Base-by-base conservation (phyloP, 2,113 vertebrate genomes). In the Prionailurus bengalensis region DNA sequence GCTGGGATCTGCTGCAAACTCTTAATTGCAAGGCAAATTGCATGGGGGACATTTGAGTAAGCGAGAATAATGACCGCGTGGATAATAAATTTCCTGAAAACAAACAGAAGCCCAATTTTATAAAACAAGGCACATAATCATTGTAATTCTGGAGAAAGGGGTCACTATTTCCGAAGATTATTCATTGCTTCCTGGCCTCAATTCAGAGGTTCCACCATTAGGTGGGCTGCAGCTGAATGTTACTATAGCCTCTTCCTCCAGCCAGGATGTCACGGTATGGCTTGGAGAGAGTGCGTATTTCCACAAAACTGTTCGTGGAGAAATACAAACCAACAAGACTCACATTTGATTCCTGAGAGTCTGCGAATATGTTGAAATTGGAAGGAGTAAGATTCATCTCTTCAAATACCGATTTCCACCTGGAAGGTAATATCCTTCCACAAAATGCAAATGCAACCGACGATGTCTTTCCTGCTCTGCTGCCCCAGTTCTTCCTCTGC, bases 11-110 rank as follows among this genome's bases (percentile, higher is more conserved):
- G 29, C 91, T 97, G 53, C 86, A 95, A 90, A 97, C 92, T 98
- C 65, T 97, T 98, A 95, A 98, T 98, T 98, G 80, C 84, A 94
- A 74, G 89, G 94, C 76, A 58, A 86, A 92, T 97, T 63, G 93
- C 51, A 89, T 39, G 42, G 31, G 31, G 97, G 94, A 96, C 94
- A 94, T 73, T 95, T 97, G 91, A 96, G 68, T 3, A 55, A 97
- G 53, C 94, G 97, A 95, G 94, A 97, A 92, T 68, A 92, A 51
- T 82, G 91, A 95, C 76, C 0, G 21, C 96, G 97, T 95, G 68
- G 63, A 84, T 90, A 88, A 97, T 83, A 97, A 80, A 94, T 95
- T 97, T 98, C 83, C 39, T 85, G 94, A 96, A 98, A 97, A 97
- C 68, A 97, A 97, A 97, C 92, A 97, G 90, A 96, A 93, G 81